Percentiles rank a stretch among this genome's conserved stretches.
Conservation (phyloP, 2,113 vertebrate species). For the Myotis brandtii region DNA sequence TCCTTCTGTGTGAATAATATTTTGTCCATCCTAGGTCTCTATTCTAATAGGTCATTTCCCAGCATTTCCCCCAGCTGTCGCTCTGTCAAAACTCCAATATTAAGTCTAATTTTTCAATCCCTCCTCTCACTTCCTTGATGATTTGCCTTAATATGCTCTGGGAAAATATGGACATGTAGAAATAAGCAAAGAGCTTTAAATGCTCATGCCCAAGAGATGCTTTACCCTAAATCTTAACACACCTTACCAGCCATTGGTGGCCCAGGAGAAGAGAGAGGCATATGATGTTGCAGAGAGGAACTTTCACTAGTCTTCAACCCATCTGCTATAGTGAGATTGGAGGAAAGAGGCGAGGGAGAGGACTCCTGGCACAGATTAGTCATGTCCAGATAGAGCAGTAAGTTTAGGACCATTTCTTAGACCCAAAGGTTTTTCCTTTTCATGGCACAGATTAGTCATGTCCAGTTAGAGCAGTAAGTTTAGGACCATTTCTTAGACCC, state of each 20-base stretch:
- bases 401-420: background rate
- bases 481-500: background rate
- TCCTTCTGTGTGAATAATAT: conserved; percentile 38
- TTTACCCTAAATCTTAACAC: background rate
- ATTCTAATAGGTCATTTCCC: conserved; percentile 52
- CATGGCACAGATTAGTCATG: background rate
- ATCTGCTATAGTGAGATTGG: background rate
- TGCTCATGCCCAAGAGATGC: background rate
- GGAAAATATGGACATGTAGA: background rate
- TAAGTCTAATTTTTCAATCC: background rate
- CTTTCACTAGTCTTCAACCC: background rate
- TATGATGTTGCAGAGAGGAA: background rate
- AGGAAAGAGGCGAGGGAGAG: background rate
- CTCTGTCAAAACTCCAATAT: background rate
- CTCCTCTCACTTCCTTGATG: background rate
- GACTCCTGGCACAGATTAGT: background rate
- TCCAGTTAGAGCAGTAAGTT: background rate
- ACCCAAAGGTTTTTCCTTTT: no score
- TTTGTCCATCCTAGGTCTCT: background rate
- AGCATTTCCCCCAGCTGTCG: background rate
- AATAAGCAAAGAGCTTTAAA: background rate
- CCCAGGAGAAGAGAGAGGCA: background rate
- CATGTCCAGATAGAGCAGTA: background rate
- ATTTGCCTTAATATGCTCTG: background rate
- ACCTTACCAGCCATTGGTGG: background rate